These are phyloP conservation scores for Pseudochirops cupreus DNA, from an alignment of 2,797 vertebrate species.

Conservation along the genomic window DNA sequence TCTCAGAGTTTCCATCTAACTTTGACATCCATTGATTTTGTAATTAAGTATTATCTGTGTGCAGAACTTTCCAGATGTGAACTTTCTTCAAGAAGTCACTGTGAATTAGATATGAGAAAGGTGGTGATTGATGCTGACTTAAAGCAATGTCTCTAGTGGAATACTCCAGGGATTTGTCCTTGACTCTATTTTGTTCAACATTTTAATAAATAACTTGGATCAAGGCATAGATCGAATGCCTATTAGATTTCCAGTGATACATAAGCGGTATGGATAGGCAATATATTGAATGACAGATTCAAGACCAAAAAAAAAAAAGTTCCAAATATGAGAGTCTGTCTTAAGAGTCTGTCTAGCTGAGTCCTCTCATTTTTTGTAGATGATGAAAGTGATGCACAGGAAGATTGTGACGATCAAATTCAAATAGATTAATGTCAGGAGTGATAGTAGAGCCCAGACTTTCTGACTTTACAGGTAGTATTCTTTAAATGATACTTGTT, in stretches of 20 bases:
- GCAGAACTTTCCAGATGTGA: not conserved
- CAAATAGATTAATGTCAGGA: no score
- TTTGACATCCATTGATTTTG: not conserved
- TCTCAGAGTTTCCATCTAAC: not conserved
- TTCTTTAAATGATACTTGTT: no score
- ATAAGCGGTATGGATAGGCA: not conserved
- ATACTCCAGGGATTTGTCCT: not conserved
- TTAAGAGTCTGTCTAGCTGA: no score
- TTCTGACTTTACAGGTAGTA: no score
- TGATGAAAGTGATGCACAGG: no score
- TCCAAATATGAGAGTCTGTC: no score
- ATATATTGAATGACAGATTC: not conserved
- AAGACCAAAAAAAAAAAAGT: not conserved
- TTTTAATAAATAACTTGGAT: not conserved
- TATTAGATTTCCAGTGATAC: not conserved
- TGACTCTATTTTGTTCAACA: not conserved
- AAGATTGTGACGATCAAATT: no score
- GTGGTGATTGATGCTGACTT: not conserved
- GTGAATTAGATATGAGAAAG: not conserved
- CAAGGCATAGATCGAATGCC: not conserved
- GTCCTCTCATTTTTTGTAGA: no score
- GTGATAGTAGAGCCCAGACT: no score
- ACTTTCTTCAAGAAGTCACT: not conserved
- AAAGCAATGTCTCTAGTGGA: not conserved
- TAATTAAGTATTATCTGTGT: not conserved